Base-by-base conservation (phyloP, 2,888 invertebrate species). In the Oligia fasciuncula region DNA sequence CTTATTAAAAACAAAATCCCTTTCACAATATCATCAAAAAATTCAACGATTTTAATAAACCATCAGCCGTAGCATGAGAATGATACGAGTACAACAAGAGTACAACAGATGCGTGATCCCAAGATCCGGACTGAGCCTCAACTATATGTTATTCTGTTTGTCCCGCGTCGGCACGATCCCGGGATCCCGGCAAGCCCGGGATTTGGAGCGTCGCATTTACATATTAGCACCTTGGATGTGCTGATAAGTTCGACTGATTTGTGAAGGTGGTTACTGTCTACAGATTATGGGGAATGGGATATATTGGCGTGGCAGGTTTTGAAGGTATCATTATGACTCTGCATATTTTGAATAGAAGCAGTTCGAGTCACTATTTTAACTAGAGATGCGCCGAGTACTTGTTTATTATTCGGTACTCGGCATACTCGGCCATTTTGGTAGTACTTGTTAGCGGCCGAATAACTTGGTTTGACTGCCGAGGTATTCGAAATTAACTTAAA, bases 71-170 rank as follows among this genome's bases (percentile, higher is more conserved):
- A 63, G 80, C 62, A 85, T 79, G 75, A 72, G 72, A 70, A 77
- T 54, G 70, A 79, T 79, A 77, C 40, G 69, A 65, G 73, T 23
- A 79, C 79, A 77, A 75, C 76, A 81, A 40, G 40, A 3, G 40
- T 40, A 40, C 78, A 77, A 77, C 76, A 81, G 83, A 78, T 71
- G 79, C n/a, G 63, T 71, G 77, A 83, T 81, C 81, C 84, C 13
- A 23, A 74, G 87, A 81, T 84, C 83, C 77, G 66, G 65, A 69
- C 70, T 81, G 71, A 81, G 77, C 84, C 84, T 82, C 87, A 84
- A 79, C 84, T 84, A 85, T 89, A 87, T 85, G 88, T 91, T 91
- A 90, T 90, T 90, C 89, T 86, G 90, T 90, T 90, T 89, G 88
- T 80, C 77, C 77, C 85, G 75, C 79, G 84, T 76, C 85, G 84